Conservation (phyloP, 2,888 invertebrate species). For the Augochlorella aurata region DNA sequence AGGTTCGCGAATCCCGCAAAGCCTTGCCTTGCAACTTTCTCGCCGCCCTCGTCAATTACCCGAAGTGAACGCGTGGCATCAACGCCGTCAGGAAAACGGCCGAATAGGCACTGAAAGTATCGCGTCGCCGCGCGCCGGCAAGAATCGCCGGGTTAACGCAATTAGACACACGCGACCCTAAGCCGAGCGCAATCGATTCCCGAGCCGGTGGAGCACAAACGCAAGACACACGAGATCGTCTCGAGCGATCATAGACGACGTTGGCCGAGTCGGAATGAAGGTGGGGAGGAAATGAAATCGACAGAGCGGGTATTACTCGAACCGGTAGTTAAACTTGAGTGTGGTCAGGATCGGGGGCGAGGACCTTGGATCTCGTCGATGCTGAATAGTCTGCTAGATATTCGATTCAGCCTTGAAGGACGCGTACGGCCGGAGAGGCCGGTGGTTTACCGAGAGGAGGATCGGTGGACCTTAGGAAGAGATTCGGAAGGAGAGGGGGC, state of each 20-base stretch:
- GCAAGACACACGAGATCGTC: not conserved
- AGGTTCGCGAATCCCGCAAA: not conserved
- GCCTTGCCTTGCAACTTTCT: not conserved
- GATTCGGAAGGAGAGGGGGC: not conserved
- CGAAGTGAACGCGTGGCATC: not conserved
- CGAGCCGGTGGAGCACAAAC: no score
- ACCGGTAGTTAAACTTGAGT: constrained; percentile 53
- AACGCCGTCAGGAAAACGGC: not conserved
- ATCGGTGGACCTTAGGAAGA: not conserved
- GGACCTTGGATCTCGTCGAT: constrained; percentile 56
- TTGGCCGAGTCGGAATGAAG: no score
- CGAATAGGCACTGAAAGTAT: not conserved
- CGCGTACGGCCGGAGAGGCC: constrained; percentile 24
- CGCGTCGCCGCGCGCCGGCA: not conserved
- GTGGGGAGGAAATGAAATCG: constrained; percentile 44
- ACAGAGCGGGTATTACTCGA: constrained; percentile 38
- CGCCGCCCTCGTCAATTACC: not conserved
- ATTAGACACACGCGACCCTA: constrained; percentile 30
- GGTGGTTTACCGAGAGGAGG: constrained; percentile 1
- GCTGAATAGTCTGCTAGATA: constrained; percentile 48
- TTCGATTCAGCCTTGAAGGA: constrained; percentile 57
- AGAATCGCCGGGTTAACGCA: constrained; percentile 14
- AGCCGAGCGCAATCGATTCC: constrained; percentile 19
- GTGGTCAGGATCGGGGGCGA: constrained; percentile 55
- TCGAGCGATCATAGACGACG: no score